Evolutionary conservation across 2,888 invertebrate genomes (phyloP), one percentile per base, ranked within the genome.

Genomic region (Pyralis farinalis): DNA sequence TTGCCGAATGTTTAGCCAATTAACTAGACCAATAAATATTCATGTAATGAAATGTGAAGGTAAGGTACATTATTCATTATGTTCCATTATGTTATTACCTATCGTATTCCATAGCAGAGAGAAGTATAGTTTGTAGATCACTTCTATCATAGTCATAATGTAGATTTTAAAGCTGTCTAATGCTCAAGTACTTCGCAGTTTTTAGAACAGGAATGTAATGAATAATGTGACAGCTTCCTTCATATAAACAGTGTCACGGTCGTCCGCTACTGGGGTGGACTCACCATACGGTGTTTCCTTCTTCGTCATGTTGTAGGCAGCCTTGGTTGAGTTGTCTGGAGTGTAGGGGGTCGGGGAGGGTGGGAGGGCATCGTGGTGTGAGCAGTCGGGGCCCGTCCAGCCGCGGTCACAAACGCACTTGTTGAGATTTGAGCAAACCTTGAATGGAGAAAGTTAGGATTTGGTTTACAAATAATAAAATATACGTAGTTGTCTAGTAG

Each of bases 201-300:
- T 25, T 25, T 25, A 25, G 4, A 16, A 5, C 25, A 25, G 25
- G 25, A 25, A 25, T 7, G 7, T 25, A 25, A 25, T 25, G 7
- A 25, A 25, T 12, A 12, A 11, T 27, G 5, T 6, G n/a, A n/a
- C 6, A 10, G 22, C 7, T 1, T 28, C 10, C 20, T 21, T n/a
- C n/a, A n/a, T n/a, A n/a, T n/a, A n/a, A n/a, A n/a, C n/a, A 1
- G 31, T 16, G 27, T 38, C 6, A 34, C 12, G 12, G 28, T 12
- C 16, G 28, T 52, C 40, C 53, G 47, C 45, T 59, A 82, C 71
- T 70, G 84, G 80, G 50, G 47, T 71, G 47, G 75, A 91, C 95
- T 93, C 94, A 96, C 96, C 96, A 94, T 96, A 96, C 91, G 95
- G 95, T 90, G 96, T 96, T 92, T 95, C 96, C 92, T 95, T 96